A percentile compares a stretch with the other conserved stretches of the same genome.
Conservation (phyloP, 2,888 invertebrate genomes). For the Metalampra italica region DNA sequence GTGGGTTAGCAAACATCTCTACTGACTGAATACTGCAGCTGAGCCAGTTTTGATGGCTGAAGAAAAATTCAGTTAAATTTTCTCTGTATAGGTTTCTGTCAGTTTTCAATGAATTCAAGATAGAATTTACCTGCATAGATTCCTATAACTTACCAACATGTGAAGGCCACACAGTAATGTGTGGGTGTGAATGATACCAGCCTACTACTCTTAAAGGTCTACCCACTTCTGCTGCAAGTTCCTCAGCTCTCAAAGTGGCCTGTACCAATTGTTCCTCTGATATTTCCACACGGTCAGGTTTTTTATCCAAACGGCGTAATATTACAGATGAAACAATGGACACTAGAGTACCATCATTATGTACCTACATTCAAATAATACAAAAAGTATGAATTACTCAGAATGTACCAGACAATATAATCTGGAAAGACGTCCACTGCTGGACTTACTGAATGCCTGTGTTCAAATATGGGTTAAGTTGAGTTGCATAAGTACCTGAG, state of each 20-base stretch:
- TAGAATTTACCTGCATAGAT: no score
- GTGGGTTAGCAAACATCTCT: no score
- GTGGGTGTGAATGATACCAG: conserved; percentile 95
- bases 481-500: no score
- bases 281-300: conserved; percentile 91
- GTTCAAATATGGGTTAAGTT: no score
- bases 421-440: conserved; percentile 3
- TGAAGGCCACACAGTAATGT: conserved; percentile 93
- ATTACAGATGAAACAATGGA: conserved; percentile 87
- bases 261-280: conserved; percentile 89
- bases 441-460: no score
- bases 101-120: no score
- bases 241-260: conserved; percentile 82
- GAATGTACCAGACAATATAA: no score
- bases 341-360: conserved; percentile 78
- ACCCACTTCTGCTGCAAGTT: conserved; percentile 79
- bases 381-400: not conserved
- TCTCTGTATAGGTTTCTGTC: no score
- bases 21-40: no score
- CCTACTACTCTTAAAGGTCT: conserved; percentile 87
- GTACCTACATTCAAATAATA: conserved; percentile 60
- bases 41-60: no score
- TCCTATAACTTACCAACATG: conserved; percentile 83
- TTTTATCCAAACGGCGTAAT: conserved; percentile 87
- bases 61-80: no score